Percentiles rank a stretch among this genome's conserved stretches.
These are phyloP conservation scores for Meriones unguiculatus DNA, from an alignment of 2,113 vertebrate species.

Conservation along the genomic window DNA sequence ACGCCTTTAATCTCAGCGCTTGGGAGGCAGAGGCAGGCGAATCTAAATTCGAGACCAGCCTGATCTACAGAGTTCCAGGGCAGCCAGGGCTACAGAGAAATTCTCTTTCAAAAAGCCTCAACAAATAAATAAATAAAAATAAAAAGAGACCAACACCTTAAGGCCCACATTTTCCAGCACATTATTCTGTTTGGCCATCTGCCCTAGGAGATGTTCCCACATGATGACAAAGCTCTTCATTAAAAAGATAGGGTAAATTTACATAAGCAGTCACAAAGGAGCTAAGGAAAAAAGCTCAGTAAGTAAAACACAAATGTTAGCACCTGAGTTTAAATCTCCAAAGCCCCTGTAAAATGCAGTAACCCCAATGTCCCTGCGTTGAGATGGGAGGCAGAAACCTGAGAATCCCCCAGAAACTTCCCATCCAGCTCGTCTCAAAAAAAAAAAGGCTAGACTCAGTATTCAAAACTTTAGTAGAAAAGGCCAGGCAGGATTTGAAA, in stretches of 20 bases:
- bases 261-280: neutral
- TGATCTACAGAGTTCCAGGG: neutral
- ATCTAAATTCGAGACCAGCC: neutral
- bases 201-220: neutral
- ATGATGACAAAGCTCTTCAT: conserved; percentile 6
- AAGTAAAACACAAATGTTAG: neutral
- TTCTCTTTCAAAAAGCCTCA: neutral
- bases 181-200: neutral
- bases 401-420: neutral
- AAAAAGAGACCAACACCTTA: neutral
- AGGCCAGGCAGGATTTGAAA: conserved; percentile 17
- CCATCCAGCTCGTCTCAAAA: neutral
- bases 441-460: neutral
- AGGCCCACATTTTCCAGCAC: neutral
- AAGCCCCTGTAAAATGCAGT: neutral
- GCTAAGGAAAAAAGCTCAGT: neutral
- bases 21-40: neutral
- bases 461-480: conserved; percentile 4
- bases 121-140: neutral
- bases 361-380: neutral
- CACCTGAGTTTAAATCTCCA: neutral
- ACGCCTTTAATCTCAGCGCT: neutral
- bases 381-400: neutral
- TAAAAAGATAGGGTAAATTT: conserved; percentile 28
- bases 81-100: neutral